Base-by-base conservation (phyloP, 2,113 vertebrate genomes). In the Indri indri region DNA sequence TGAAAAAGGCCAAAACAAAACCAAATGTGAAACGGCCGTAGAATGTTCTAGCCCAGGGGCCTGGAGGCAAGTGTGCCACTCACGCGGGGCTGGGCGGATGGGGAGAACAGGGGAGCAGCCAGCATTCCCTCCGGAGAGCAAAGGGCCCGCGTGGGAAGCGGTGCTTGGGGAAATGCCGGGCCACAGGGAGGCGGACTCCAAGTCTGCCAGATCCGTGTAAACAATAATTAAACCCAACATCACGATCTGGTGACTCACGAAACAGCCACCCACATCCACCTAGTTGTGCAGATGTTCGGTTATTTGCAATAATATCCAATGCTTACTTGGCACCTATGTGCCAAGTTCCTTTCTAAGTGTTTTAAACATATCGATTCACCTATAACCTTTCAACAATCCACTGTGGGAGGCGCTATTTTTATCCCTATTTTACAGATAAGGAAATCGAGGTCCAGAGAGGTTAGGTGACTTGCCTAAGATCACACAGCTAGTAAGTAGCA, bases 11-110 rank as follows among this genome's bases (percentile, higher is more conserved):
- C 12, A 74, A 52, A 74, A 85, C 37, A 47, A 59, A 91, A 30
- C 34, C 45, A 87, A 85, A 61, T 34, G 50, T 40, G 73, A 70
- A 81, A 37, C 3, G 20, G 66, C 37, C 65, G 63, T 42, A 18
- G 37, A 52, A 61, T n/a, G 65, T 23, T 37, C 45, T 8, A 32
- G 70, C 45, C 42, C 40, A 63, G 18, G 66, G 45, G 50, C 7
- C 63, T 9, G 16, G 50, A 23, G 54, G 37, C 22, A 54, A 52
- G 27, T 6, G 68, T 61, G 45, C 42, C 13, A 32, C 90, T 40
- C 5, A 23, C 5, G 3, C 30, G 0, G 8, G 30, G 52, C 8
- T 6, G 50, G 68, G 1, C 7, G 20, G 22, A 27, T 12, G 2
- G 0, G 12, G 20, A 63, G n/a, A 27, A 4, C 9, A 1, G 27